Evolutionary conservation across 1,140 invertebrate genomes (phyloP), one percentile per base, ranked within the genome.

Genomic region (Caenorhabditis briggsae): DNA sequence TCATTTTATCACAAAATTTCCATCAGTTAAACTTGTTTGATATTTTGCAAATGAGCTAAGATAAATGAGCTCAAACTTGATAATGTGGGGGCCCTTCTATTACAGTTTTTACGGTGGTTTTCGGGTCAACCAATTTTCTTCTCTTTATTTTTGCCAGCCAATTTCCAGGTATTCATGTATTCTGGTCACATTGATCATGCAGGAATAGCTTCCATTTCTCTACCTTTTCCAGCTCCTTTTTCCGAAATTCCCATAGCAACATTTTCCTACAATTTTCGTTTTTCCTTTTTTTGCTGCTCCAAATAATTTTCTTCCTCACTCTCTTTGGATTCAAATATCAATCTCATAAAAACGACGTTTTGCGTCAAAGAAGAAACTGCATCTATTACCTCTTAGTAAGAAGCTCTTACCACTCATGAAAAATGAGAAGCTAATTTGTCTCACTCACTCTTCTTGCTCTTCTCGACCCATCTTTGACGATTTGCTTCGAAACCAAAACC

Each of bases 371-470:
- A 33, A n/a, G 33, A 33, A n/a, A 3, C 8, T 58, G 56, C 16
- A 33, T 46, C 41, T 74, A 74, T 74, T 74, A 74, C 43, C 65
- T 65, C 25, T 18, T 18, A 53, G 16, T 18, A 11, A n/a, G 56
- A 14, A 58, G 7, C n/a, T n/a, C n/a, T n/a, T 58, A n/a, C n/a
- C 56, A 58, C n/a, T 8, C 16, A 58, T 23, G 23, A 20, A 6
- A 12, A 53, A n/a, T n/a, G 11, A n/a, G 50, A 78, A 78, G 50
- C 53, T 78, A 50, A 78, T 50, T 78, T 41, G 20, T 78, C 46
- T 64, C 25, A 33, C 23, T 14, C 59, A 12, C 56, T 58, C 18
- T 58, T 25, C n/a, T 53, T n/a, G 7, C 23, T 78, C 53, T 53
- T 50, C 23, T 78, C 20, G 7, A 18, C 46, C 18, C 46, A 12